Evolutionary conservation across 2,888 invertebrate species (phyloP), one percentile per base, ranked within the genome.

Genomic region (Ochropleura plecta): DNA sequence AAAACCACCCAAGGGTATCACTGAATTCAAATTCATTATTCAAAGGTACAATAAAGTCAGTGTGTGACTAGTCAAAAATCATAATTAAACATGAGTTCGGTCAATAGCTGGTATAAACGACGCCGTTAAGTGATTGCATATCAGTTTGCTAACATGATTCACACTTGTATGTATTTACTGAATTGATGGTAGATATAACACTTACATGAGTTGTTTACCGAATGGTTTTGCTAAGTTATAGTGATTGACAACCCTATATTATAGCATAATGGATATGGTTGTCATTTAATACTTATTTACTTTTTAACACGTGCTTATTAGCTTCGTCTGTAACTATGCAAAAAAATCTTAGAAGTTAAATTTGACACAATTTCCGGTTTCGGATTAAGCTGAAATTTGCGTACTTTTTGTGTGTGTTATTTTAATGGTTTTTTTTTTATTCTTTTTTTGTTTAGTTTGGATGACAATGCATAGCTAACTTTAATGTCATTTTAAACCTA

Each of bases 61-160:
- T 68, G 20, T 8, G 44, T 66, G 44, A 53, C 12, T 12, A 65
- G 44, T 53, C 30, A 59, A 48, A 42, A 51, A 69, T n/a, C n/a
- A n/a, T 69, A 76, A 84, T 70, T 72, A 72, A 70, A 83, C 67
- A 67, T 71, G 65, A n/a, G 42, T 68, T 74, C 63, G 51, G 65
- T 68, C 64, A 83, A 60, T 84, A 73, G 46, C 49, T 68, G 20
- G 59, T 74, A 48, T 78, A 53, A 65, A 76, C 48, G 74, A 64
- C 75, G 64, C 30, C 12, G 63, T 73, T 78, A 74, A 81, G 76
- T 81, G 74, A 74, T 81, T 81, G 66, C 73, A 59, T 83, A 76
- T 80, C 72, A 76, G 51, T 78, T 55, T 64, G 68, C 44, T 44
- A 66, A 70, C 72, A 68, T 75, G 84, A 75, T 74, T 79, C 65